Evolutionary conservation across 2,888 invertebrate genomes (phyloP).

Genomic region (Cordylochernes scorpioides): DNA sequence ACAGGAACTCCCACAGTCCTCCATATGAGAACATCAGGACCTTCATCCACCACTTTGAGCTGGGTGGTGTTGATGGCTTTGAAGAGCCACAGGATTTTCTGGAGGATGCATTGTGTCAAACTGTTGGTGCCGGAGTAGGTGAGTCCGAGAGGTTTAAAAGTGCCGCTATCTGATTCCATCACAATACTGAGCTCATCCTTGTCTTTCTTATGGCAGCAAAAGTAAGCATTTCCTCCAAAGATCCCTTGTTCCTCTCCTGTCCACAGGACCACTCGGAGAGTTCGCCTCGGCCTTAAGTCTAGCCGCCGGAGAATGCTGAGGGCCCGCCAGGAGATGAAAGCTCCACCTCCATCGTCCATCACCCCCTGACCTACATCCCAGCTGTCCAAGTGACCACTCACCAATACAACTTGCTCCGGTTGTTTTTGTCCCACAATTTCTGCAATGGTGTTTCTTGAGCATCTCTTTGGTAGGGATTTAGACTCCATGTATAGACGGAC

Average conservation of each 20-base stretch:
- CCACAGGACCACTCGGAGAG: conserved; percentile 46
- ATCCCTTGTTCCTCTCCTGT: conserved; percentile 49
- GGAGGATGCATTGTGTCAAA: conserved; percentile 24
- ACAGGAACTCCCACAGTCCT: conserved; percentile 37
- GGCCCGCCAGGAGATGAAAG: conserved; percentile 48
- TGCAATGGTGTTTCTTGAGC: conserved; percentile 15
- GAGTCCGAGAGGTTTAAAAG: conserved; percentile 43
- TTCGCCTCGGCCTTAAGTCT: conserved; percentile 37
- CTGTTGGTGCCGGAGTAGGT: conserved; percentile 33
- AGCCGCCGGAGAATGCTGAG: conserved; percentile 37
- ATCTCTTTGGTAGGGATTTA: too few species aligned
- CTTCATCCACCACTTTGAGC: conserved; percentile 13
- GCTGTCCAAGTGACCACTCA: conserved; percentile 58
- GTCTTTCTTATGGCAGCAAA: conserved; percentile 30
- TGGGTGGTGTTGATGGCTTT: conserved; percentile 36
- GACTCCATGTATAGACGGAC: too few species aligned
- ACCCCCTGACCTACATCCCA: conserved; percentile 69
- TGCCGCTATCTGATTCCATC: conserved; percentile 58
- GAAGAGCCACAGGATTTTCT: conserved; percentile 38
- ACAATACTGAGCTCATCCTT: conserved; percentile 38
- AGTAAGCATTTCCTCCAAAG: conserved; percentile 37
- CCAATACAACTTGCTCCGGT: conserved; percentile 31
- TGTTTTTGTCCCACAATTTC: conserved; percentile 8
- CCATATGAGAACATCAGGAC: conserved; percentile 19
- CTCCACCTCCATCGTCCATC: conserved; percentile 54